Percentiles rank a stretch among this genome's conserved stretches.
Conservation (phyloP, 2,888 invertebrate genomes). For the Spisula subtruncata region DNA sequence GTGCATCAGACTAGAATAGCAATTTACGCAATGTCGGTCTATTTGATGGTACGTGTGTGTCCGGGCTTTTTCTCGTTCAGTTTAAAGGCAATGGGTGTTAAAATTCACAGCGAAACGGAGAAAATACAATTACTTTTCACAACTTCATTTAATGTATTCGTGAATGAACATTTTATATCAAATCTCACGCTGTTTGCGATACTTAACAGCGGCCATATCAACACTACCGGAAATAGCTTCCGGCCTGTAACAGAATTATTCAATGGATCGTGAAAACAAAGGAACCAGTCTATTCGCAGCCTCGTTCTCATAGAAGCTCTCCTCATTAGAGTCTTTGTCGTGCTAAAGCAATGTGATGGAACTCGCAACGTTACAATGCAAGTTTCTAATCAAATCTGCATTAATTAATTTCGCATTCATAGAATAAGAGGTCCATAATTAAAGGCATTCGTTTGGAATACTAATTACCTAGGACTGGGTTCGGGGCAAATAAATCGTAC, state of each 20-base stretch:
- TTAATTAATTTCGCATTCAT: slow-evolving; percentile 67
- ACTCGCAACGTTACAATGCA: slow-evolving; percentile 56
- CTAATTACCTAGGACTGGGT: slow-evolving; percentile 4
- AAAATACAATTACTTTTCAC: slow-evolving; percentile 26
- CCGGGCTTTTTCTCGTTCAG: neutral
- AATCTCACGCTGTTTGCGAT: slow-evolving; percentile 52
- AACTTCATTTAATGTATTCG: slow-evolving; percentile 21
- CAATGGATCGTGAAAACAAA: slow-evolving; percentile 65
- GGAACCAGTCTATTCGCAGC: slow-evolving; percentile 44
- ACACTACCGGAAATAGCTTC: slow-evolving; percentile 54
- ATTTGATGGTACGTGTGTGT: neutral
- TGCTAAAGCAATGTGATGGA: slow-evolving; percentile 39
- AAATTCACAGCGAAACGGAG: neutral
- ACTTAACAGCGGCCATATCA: slow-evolving; percentile 58
- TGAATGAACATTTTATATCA: slow-evolving; percentile 38
- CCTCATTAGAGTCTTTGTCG: slow-evolving; percentile 55
- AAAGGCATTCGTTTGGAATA: slow-evolving; percentile 45
- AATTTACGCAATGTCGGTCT: neutral
- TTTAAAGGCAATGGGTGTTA: neutral
- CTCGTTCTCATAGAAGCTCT: slow-evolving; percentile 36
- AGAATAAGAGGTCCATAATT: slow-evolving; percentile 48
- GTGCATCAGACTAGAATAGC: neutral
- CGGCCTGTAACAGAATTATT: slow-evolving; percentile 59
- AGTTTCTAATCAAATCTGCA: slow-evolving; percentile 61
- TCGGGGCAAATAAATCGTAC: slow-evolving; percentile 31